phyloP scores from a whole-genome alignment of 2,888 invertebrate genomes.

The Phaonia tiefii region DNA sequence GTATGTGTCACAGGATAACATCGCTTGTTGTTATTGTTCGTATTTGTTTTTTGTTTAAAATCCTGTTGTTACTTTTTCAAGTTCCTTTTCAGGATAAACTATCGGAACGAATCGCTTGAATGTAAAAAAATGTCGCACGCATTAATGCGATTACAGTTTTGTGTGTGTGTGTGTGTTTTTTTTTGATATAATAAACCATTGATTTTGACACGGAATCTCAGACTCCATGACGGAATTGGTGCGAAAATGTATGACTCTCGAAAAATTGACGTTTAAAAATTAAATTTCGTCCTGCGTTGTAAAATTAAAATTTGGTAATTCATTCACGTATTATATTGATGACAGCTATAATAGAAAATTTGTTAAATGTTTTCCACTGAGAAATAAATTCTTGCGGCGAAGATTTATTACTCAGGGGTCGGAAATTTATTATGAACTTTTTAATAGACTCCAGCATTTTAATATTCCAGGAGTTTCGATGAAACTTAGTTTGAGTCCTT shows the following conservation, averaged over 20 bases:
- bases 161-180: no score
- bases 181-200: background rate
- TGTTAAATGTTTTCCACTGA: conserved; percentile 27
- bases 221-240: background rate
- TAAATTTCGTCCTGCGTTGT: background rate
- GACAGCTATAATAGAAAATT: background rate
- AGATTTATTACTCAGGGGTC: conserved; percentile 21
- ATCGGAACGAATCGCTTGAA: conserved; percentile 30
- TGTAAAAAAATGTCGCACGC: conserved; percentile 25
- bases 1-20: conserved; percentile 13
- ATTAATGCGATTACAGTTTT: conserved; percentile 29
- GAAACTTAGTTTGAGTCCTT: conserved; percentile 6
- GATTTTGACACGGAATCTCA: conserved; percentile 24
- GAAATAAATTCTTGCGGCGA: no score
- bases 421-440: background rate
- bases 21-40: conserved; percentile 9
- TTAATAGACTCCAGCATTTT: conserved; percentile 21
- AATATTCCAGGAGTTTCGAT: conserved; percentile 9
- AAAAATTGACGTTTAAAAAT: conserved; percentile 1
- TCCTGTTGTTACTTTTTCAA: background rate
- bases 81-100: conserved; percentile 4
- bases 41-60: background rate
- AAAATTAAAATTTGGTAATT: no score
- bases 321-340: background rate
- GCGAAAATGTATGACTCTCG: conserved; percentile 5